These are phyloP conservation scores for Himalopsyche kuldschensis DNA, from an alignment of 2,888 invertebrate species.

Conservation along the genomic window DNA sequence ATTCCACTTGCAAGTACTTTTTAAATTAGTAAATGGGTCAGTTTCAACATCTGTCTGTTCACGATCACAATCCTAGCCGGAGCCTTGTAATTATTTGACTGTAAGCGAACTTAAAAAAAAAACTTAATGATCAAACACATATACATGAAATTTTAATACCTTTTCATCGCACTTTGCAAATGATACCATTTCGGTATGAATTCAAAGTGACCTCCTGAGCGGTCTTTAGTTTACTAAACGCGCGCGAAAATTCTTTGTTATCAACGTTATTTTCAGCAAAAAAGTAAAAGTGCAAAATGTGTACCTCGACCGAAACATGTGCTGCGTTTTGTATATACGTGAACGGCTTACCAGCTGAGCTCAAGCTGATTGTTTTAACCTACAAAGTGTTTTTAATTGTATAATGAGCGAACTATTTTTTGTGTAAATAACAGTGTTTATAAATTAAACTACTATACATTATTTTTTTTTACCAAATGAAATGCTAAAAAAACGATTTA, in stretches of 20 bases:
- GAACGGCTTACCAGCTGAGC: not conserved
- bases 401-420: too few relatives aligned
- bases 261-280: not conserved
- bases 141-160: not conserved
- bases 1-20: not conserved
- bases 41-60: not conserved
- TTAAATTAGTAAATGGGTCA: not conserved
- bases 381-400: too few relatives aligned
- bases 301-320: not conserved
- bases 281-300: slow-evolving; percentile 9
- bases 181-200: not conserved
- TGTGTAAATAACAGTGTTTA: too few relatives aligned
- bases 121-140: not conserved
- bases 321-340: not conserved
- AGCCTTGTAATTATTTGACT: not conserved
- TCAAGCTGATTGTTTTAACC: not conserved
- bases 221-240: not conserved
- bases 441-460: too few relatives aligned
- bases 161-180: not conserved
- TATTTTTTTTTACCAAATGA: too few relatives aligned
- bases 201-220: not conserved
- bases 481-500: too few relatives aligned
- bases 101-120: not conserved
- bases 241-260: not conserved
- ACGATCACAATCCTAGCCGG: not conserved